Evolutionary conservation across 2,113 vertebrate genomes (phyloP).

Genomic region (Daphoenositta chrysoptera): DNA sequence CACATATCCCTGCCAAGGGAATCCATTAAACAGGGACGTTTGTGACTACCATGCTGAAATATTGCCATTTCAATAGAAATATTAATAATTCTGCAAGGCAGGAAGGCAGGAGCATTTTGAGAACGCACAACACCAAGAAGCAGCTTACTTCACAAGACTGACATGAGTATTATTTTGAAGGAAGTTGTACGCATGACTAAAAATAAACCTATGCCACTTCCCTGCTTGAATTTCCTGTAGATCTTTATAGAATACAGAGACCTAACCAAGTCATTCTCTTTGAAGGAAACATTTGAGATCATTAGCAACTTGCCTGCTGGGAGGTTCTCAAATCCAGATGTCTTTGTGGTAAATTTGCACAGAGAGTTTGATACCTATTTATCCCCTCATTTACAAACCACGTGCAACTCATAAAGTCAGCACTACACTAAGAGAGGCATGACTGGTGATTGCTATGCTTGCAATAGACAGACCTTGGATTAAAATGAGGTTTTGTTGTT

Average conservation of each 20-base stretch:
- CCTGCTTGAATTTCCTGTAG: conserved; percentile 42
- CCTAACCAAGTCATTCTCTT: conserved; percentile 6
- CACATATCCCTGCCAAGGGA: neutral
- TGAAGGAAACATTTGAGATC: conserved; percentile 18
- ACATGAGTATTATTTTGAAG: neutral
- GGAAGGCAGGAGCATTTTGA: neutral
- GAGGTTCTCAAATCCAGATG: conserved; percentile 37
- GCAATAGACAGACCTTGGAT: neutral
- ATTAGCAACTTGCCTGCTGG: conserved; percentile 17
- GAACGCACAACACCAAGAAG: neutral
- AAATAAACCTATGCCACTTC: conserved; percentile 17
- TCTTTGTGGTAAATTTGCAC: conserved; percentile 18
- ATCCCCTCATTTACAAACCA: conserved; percentile 6
- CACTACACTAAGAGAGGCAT: neutral
- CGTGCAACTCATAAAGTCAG: neutral
- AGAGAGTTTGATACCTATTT: neutral
- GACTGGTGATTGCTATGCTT: neutral
- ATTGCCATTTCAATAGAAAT: neutral
- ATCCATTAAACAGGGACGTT: neutral
- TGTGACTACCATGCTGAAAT: neutral
- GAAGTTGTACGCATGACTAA: conserved; percentile 6
- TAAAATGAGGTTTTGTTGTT: neutral
- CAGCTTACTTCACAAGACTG: neutral
- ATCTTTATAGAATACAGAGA: conserved; percentile 6
- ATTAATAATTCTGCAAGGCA: neutral